Conservation (phyloP, 2,888 invertebrate genomes). For the Stictocephala bisonia region DNA sequence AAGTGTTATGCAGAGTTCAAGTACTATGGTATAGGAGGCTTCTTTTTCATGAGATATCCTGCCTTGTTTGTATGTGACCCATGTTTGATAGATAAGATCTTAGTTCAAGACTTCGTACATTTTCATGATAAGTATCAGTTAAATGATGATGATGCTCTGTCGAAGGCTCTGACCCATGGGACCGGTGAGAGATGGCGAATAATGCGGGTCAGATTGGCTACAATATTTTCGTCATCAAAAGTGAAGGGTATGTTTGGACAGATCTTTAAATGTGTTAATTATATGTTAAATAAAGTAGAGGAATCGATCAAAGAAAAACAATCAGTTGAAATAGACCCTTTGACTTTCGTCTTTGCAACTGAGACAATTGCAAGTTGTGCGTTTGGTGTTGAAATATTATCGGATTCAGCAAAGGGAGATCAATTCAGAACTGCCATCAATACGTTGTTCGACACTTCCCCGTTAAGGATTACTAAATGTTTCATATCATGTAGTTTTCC, state of each 20-base stretch:
- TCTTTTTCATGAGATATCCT: constrained; percentile 8
- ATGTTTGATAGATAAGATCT: constrained; percentile 10
- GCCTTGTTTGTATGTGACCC: constrained; percentile 1
- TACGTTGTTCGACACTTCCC: neutral
- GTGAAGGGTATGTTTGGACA: constrained; percentile 23
- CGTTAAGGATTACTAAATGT: neutral
- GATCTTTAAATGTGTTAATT: constrained; percentile 1
- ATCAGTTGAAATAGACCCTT: constrained; percentile 8
- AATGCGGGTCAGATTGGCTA: constrained; percentile 13
- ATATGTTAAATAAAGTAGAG: neutral
- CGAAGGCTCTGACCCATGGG: neutral
- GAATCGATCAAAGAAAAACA: neutral
- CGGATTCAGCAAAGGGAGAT: neutral
- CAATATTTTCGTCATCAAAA: constrained; percentile 4
- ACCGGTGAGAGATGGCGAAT: constrained; percentile 16
- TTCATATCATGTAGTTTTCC: neutral
- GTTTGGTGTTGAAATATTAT: neutral
- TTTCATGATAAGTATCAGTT: constrained; percentile 3
- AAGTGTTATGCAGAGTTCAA: neutral
- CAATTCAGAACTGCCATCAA: neutral
- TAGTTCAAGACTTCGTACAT: constrained; percentile 17
- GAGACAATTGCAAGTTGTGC: constrained; percentile 1
- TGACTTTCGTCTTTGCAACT: neutral
- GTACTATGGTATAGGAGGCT: constrained; percentile 5
- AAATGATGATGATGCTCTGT: neutral